Base-by-base conservation (phyloP, 2,113 vertebrate genomes). In the Datnioides undecimradiatus region DNA sequence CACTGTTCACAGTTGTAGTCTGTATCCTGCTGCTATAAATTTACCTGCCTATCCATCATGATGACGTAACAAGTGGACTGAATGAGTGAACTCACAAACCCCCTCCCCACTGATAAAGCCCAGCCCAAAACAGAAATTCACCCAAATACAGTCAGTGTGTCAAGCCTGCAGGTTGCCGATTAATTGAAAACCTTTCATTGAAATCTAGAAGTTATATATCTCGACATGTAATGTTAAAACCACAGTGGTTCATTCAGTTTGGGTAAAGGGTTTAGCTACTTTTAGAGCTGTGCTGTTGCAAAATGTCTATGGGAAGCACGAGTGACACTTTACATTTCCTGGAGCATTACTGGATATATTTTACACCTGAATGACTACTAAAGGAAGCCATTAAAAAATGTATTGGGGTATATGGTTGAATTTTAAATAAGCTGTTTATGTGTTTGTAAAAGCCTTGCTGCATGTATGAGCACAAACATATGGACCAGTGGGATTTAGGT, bases 321-420 rank as follows among this genome's bases (percentile, higher is more conserved):
- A 29, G 46, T 79, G 70, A 58, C 76, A 79, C 46, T 79, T 68
- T 5, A 33, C 40, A 63, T 79, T 79, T 69, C 41, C 48, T 23
- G 23, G 12, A 74, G 14, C 33, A 63, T 60, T 36, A 12, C 23
- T 52, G 9, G 23, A 49, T 16, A 51, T 55, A 33, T 70, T 70
- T 70, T 70, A 21, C 65, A 71, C 49, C 41, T 70, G 49, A 76
- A 71, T 43, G 17, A 65, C 76, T 43, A 40, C 13, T 4, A 33
- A 48, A 33, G 25, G 4, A n/a, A 51, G 60, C 12, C 8, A 62
- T 62, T 52, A 23, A 76, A 3, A 41, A 51, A 54, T 62, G 9
- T 3, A 40, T 5, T 23, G 6, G n/a, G n/a, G n/a, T n/a, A n/a
- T n/a, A n/a, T n/a, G n/a, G n/a, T n/a, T n/a, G n/a, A n/a, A 41